Evolutionary conservation across 2,888 invertebrate genomes (phyloP).

Genomic region (Coecobrya sp.): DNA sequence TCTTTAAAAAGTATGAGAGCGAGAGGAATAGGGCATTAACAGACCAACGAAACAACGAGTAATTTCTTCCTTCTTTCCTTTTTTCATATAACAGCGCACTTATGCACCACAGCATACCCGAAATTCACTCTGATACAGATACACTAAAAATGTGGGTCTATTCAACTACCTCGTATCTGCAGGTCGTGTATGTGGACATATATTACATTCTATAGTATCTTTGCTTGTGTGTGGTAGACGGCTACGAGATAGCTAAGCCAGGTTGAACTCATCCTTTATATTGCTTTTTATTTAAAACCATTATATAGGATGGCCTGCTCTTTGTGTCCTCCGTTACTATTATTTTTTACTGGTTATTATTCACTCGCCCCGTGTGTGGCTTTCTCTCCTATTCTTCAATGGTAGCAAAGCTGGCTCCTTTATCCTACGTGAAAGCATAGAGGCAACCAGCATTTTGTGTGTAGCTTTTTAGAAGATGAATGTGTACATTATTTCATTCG

Average conservation of each 20-base stretch:
- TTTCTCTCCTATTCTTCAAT: constrained; percentile 42
- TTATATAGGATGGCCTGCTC: neutral
- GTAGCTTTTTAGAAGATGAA: constrained; percentile 41
- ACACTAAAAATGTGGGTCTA: neutral
- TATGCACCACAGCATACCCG: neutral
- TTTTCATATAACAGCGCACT: constrained; percentile 56
- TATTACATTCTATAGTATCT: neutral
- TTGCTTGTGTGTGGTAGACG: neutral
- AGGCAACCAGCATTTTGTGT: neutral
- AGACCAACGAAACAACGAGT: constrained; percentile 69
- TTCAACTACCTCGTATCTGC: neutral
- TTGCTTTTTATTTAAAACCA: constrained; percentile 49
- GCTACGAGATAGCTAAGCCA: neutral
- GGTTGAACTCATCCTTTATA: constrained; percentile 43
- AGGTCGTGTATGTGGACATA: neutral
- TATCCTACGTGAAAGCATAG: neutral
- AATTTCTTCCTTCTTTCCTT: constrained; percentile 38
- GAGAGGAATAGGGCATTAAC: constrained; percentile 71
- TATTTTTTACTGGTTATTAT: constrained; percentile 65
- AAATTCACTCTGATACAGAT: constrained; percentile 24
- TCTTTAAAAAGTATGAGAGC: constrained; percentile 77
- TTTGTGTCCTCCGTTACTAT: constrained; percentile 29
- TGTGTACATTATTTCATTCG: constrained; percentile 34
- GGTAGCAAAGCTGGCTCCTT: neutral
- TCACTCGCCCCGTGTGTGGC: constrained; percentile 46